Percentiles rank a stretch among this genome's conserved stretches.
Evolutionary conservation across 1,140 invertebrate species (phyloP).

Genomic region (Drosophila cardini): DNA sequence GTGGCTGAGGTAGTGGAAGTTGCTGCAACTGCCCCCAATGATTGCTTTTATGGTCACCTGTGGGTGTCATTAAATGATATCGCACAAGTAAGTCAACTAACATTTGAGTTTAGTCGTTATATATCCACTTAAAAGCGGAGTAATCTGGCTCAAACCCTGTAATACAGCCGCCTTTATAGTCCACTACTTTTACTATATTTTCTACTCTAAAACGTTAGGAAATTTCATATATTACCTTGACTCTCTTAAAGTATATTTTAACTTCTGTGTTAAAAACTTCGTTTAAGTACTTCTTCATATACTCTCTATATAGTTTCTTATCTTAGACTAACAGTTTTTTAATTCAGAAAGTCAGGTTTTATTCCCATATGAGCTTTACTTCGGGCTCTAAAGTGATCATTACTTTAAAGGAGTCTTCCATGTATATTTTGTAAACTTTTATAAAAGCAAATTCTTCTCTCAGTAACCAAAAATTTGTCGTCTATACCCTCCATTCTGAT

Average conservation of each 20-base stretch:
- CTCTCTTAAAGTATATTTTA: background rate
- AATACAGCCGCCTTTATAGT: background rate
- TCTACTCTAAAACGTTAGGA: background rate
- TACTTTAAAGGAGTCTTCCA: no score
- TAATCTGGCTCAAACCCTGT: background rate
- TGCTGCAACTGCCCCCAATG: slow-evolving; percentile 11
- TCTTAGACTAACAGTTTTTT: no score
- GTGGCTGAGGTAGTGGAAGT: slow-evolving; percentile 37
- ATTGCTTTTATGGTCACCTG: slow-evolving; percentile 47
- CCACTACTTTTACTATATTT: background rate
- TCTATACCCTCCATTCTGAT: background rate
- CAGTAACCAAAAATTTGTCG: no score
- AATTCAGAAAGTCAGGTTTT: no score
- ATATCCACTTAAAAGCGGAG: background rate
- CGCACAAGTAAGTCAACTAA: slow-evolving; percentile 65
- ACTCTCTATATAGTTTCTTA: no score
- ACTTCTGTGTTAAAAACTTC: no score
- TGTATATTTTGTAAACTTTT: background rate
- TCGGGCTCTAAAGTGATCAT: no score
- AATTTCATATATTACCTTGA: background rate
- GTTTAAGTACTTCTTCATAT: no score
- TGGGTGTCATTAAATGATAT: slow-evolving; percentile 68
- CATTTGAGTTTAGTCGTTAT: background rate
- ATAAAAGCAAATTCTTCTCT: no score
- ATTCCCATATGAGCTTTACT: no score